phyloP scores from a whole-genome alignment of 92 coral and sea anemone species.

The Diadumene lineata region DNA sequence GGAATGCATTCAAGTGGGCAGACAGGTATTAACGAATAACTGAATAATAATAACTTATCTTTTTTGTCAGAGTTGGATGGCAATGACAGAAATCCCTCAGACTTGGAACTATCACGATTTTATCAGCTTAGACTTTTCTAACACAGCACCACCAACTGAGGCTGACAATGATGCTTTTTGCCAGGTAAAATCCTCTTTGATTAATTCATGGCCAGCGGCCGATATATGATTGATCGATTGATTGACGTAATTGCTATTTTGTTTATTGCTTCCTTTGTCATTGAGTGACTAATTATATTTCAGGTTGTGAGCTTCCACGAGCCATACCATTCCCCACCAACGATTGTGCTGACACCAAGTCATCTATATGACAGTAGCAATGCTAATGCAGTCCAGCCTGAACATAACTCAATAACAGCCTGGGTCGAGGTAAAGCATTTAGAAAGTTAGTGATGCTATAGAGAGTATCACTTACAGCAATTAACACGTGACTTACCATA shows the following conservation, averaged over 20 bases:
- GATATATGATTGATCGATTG: too few species aligned
- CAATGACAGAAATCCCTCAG: constrained; percentile 12
- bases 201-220: background rate
- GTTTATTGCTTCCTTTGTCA: background rate
- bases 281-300: background rate
- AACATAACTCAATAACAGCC: constrained; percentile 22
- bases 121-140: constrained; percentile 11
- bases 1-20: too few species aligned
- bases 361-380: constrained; percentile 32
- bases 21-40: too few species aligned
- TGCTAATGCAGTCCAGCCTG: constrained; percentile 27
- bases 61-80: constrained; percentile 37
- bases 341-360: constrained; percentile 18
- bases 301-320: constrained; percentile 18
- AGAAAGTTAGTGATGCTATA: background rate
- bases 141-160: constrained; percentile 8
- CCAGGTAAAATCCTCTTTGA: constrained; percentile 20
- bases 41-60: too few species aligned
- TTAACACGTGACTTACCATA: background rate
- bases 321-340: constrained; percentile 27
- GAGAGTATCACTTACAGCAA: background rate
- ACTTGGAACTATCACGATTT: constrained; percentile 17
- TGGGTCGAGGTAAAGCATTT: constrained; percentile 37
- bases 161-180: constrained; percentile 27
- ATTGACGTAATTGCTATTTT: too few species aligned